Base-by-base conservation (phyloP, 2,797 vertebrate species). In the Momotus momota region DNA sequence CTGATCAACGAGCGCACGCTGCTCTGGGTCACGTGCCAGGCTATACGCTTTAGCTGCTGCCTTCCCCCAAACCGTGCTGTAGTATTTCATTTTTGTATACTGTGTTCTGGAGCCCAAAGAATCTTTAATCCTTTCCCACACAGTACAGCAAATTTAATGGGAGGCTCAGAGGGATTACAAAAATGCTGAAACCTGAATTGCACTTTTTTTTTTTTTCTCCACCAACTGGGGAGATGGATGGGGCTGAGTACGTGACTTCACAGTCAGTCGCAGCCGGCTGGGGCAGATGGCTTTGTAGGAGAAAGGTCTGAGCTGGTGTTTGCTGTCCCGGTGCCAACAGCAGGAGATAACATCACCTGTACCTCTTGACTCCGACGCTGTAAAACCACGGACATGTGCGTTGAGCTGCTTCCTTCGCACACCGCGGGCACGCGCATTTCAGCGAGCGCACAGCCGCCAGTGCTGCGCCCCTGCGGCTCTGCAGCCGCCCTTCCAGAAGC, bases 161-260 rank as follows among this genome's bases (percentile, higher is more conserved):
- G 95, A 95, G 93, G 95, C 94, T 95, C 93, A 91, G 88, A 80
- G 93, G 94, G 94, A 96, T 97, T 94, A 96, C 55, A 88, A 84
- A 96, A 96, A 96, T 86, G 85, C 91, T 94, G 93, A 96, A 96
- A 95, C 91, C 73, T 88, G 91, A 97, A 97, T 75, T 93, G 94
- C 88, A 26, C 45, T 92, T 93, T 91, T 94, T 92, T 95, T 95
- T 92, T 69, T 90, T 86, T 62, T n/a, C 87, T 81, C 77, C 83
- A 52, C 81, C 91, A 90, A 7, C 80, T 93, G 71, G 88, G 93
- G 90, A 95, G 93, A 86, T 81, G 66, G 85, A 90, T 45, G 91
- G 81, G 91, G 73, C 87, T 57, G 94, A 93, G 85, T 88, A 92
- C 72, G 89, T 94, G 93, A 97, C 96, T 93, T 90, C 89, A 61